Evolutionary conservation across 1,140 invertebrate species (phyloP), one percentile per base, ranked within the genome.

Genomic region (Neodiprion fabricii): DNA sequence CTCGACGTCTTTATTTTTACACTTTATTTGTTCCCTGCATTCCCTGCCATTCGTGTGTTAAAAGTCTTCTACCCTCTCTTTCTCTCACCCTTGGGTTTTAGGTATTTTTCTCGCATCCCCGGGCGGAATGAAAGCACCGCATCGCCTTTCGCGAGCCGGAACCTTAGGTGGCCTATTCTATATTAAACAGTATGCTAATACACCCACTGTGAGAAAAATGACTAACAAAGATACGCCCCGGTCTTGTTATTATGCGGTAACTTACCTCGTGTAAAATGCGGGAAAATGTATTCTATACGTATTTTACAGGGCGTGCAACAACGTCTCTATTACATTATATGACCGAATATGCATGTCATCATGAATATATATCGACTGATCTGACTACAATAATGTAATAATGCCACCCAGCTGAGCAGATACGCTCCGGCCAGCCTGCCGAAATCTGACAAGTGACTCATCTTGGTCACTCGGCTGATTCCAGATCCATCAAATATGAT

Each of bases 211-310:
- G 80, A 77, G 83, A 85, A 85, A 86, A 86, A 84, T 82, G 79
- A 84, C 78, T 84, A 84, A 85, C 83, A 84, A 84, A 78, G 81
- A 84, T 83, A 84, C 74, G 79, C 73, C 73, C 40, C 75, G 77
- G 80, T 77, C 84, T 86, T 87, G 85, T 87, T 86, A 88, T 88
- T 88, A 87, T 87, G 86, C 85, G 86, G 87, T 88, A 87, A 87
- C 81, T 88, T 87, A 86, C 78, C 14, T 71, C 72, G 75, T 75
- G 76, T 78, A 81, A 79, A 79, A 61, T 14, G 77, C 74, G 47
- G 76, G 53, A 75, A 61, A 71, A 75, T 73, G 68, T 71, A 75
- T 77, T 81, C 80, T 85, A 83, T 84, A 84, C 81, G 79, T 85
- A 83, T 84, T 85, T 86, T 83, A 85, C 83, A 77, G 77, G 75